A percentile compares a stretch with the other conserved stretches of the same genome.
These are phyloP conservation scores for Apocheima hispidaria DNA, from an alignment of 2,888 invertebrate genomes.

Conservation along the genomic window DNA sequence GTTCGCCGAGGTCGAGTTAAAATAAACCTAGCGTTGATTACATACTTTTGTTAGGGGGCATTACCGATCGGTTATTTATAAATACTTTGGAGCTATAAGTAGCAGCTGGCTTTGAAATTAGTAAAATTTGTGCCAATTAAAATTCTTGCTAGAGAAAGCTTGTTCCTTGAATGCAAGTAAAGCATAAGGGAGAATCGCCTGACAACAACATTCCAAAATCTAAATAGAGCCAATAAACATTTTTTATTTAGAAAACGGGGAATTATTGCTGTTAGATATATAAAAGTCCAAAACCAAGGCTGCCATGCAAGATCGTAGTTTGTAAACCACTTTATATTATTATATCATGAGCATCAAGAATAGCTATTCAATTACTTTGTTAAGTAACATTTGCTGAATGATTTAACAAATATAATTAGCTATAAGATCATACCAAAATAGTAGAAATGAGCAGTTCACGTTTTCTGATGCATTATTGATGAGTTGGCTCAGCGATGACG, in stretches of 20 bases:
- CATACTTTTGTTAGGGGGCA: conserved; percentile 22
- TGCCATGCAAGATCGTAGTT: background rate
- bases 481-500: conserved; percentile 13
- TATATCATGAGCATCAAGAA: background rate
- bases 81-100: background rate
- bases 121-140: no score
- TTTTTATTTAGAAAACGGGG: background rate
- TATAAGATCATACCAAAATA: conserved; percentile 3
- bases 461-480: conserved; percentile 17
- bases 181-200: background rate
- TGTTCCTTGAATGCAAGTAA: background rate
- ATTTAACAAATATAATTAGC: background rate
- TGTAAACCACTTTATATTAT: conserved; percentile 1
- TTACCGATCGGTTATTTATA: background rate
- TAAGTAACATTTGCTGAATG: conserved; percentile 4
- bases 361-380: conserved; percentile 6
- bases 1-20: conserved; percentile 27
- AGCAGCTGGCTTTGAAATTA: background rate
- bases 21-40: conserved; percentile 23
- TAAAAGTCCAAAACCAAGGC: background rate
- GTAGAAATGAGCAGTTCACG: background rate
- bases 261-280: background rate
- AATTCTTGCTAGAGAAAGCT: no score
- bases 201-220: background rate
- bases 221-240: background rate